Evolutionary conservation across 2,797 vertebrate genomes (phyloP).

Genomic region (Coilia nasus): DNA sequence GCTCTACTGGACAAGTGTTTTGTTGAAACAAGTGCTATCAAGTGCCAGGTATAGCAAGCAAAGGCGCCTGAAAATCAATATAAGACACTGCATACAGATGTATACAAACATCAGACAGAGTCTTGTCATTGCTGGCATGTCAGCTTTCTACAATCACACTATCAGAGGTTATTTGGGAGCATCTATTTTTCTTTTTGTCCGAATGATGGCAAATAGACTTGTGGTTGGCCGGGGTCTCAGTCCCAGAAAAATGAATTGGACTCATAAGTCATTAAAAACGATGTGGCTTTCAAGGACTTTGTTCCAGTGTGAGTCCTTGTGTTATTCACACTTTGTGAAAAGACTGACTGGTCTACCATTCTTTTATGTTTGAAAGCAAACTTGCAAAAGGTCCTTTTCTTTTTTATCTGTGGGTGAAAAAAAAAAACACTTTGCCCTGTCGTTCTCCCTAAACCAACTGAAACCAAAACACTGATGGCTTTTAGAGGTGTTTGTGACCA

Average conservation of each 20-base stretch:
- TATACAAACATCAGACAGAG: neutral
- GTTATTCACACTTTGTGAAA: neutral
- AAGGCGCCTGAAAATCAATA: constrained; percentile 14
- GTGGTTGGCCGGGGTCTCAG: neutral
- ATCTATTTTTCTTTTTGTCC: constrained; percentile 5
- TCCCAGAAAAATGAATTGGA: neutral
- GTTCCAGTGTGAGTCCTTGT: neutral
- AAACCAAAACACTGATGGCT: neutral
- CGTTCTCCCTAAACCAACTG: constrained; percentile 28
- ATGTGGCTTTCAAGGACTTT: neutral
- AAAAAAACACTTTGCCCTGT: neutral
- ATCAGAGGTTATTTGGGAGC: neutral
- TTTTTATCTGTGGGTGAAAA: neutral
- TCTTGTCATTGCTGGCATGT: neutral
- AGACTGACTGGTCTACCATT: neutral
- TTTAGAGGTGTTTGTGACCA: constrained; percentile 21
- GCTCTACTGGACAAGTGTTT: neutral
- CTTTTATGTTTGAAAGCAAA: neutral
- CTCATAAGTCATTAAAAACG: neutral
- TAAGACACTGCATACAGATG: neutral
- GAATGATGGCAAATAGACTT: neutral
- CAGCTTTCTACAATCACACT: neutral
- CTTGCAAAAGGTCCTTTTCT: constrained; percentile 9
- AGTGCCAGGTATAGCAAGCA: neutral
- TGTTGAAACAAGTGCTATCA: neutral